Base-by-base conservation (phyloP, 2,888 invertebrate species). In the Arenicola marina region DNA sequence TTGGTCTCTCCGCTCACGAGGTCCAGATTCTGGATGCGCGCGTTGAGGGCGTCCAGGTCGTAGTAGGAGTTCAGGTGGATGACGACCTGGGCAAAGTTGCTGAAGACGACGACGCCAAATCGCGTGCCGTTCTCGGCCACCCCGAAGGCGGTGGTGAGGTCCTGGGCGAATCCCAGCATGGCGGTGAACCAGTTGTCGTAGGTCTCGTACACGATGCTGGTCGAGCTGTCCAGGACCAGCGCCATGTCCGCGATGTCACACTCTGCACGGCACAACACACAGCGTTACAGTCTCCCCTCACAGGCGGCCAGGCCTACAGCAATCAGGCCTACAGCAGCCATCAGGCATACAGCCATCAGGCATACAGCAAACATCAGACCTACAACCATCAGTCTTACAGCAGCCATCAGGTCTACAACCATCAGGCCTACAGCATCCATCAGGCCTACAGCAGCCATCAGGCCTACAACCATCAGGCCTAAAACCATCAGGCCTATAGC, bases 1-100 rank as follows among this genome's bases (percentile, higher is more conserved):
- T 68, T 68, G 7, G 63, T 68, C 26, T 60, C 53, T 1, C 63
- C 68, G 1, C 59, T 56, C 1, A 26, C 44, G 43, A 48, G 56
- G n/a, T n/a, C n/a, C n/a, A n/a, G n/a, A n/a, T n/a, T n/a, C n/a
- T 7, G 24, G 0, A 63, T 4, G 28, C 51, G 33, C 2, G 21
- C 26, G n/a, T 11, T 33, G 24, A 63, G 54, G 11, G 28, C 33
- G 31, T 28, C 33, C 53, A 18, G 7, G 15, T 28, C 29, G 33
- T 53, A 53, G 24, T 31, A 53, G 7, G 11, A 15, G 24, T 53
- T 24, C 31, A 53, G 29, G 15, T 53, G 24, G 33, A 53, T 31
- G 7, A 31, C 53, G 24, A 53, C 32, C 53, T 32, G 28, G 33
- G 53, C 53, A 11, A 4, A 11, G 15, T 28, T 24, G 15, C 15